Conservation (phyloP, 1,140 invertebrate genomes). For the Ceratina japonica region DNA sequence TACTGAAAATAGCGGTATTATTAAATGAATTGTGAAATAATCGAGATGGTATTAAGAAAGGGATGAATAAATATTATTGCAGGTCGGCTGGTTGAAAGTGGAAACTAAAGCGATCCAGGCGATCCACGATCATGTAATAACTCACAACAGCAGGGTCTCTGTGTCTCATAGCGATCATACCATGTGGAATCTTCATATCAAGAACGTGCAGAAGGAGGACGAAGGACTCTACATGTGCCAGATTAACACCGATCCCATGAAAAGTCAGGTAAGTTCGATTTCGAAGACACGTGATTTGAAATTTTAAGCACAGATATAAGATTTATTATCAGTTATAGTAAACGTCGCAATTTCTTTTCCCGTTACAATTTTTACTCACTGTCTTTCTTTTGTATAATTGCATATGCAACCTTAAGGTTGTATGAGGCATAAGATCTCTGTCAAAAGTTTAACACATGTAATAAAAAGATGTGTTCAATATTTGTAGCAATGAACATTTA, state of each 20-base stretch:
- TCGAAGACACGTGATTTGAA: not conserved
- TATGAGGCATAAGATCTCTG: too few species aligned
- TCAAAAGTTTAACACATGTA: too few species aligned
- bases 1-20: too few species aligned
- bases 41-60: too few species aligned
- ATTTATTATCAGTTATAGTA: too few species aligned
- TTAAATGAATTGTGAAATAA: too few species aligned
- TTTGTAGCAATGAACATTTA: too few species aligned
- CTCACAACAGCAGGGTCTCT: conserved; percentile 89
- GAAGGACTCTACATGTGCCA: conserved; percentile 92
- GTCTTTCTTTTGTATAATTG: too few species aligned
- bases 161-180: conserved; percentile 89
- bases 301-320: not conserved
- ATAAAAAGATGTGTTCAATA: too few species aligned
- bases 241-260: conserved; percentile 91
- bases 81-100: conserved; percentile 94
- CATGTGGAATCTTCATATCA: conserved; percentile 92
- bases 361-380: too few species aligned
- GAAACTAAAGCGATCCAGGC: conserved; percentile 92
- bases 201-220: conserved; percentile 89
- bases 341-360: too few species aligned
- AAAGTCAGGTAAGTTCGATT: conserved; percentile 84
- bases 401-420: too few species aligned
- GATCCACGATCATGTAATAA: conserved; percentile 93
- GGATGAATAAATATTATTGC: conserved; percentile 53